Percentiles rank a stretch among this genome's conserved stretches.
Evolutionary conservation across 2,888 invertebrate genomes (phyloP).

Genomic region (Mythimna albipuncta): DNA sequence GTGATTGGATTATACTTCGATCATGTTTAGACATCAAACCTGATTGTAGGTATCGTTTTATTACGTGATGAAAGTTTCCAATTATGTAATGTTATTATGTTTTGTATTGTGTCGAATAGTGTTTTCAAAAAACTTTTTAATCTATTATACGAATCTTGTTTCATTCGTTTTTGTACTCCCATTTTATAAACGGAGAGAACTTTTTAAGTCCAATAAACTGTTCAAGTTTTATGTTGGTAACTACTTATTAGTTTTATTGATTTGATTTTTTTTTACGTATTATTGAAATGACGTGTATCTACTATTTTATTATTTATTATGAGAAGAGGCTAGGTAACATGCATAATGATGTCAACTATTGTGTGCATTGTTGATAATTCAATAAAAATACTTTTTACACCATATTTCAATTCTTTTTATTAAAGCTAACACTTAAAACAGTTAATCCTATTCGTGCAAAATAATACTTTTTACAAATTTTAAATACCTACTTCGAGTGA

Average conservation of each 20-base stretch:
- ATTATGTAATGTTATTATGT: constrained; percentile 45
- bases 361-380: constrained; percentile 20
- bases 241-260: constrained; percentile 6
- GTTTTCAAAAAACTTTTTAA: constrained; percentile 14
- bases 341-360: neutral
- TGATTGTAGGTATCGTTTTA: constrained; percentile 3
- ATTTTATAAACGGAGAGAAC: constrained; percentile 2
- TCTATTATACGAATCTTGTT: constrained; percentile 28
- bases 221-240: constrained; percentile 13
- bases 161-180: constrained; percentile 3
- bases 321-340: neutral
- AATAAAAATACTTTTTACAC: constrained; percentile 61
- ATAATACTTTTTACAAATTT: constrained; percentile 84
- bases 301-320: constrained; percentile 16
- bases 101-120: constrained; percentile 12
- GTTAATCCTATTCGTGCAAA: constrained; percentile 86
- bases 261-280: neutral
- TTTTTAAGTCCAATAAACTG: constrained; percentile 14
- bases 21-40: neutral
- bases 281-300: neutral
- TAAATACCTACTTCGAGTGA: constrained; percentile 64
- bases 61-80: constrained; percentile 32
- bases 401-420: constrained; percentile 71
- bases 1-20: constrained; percentile 1
- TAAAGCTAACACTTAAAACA: constrained; percentile 82